phyloP scores from a whole-genome alignment of 2,797 vertebrate species.

The Pangasius krempfi region DNA sequence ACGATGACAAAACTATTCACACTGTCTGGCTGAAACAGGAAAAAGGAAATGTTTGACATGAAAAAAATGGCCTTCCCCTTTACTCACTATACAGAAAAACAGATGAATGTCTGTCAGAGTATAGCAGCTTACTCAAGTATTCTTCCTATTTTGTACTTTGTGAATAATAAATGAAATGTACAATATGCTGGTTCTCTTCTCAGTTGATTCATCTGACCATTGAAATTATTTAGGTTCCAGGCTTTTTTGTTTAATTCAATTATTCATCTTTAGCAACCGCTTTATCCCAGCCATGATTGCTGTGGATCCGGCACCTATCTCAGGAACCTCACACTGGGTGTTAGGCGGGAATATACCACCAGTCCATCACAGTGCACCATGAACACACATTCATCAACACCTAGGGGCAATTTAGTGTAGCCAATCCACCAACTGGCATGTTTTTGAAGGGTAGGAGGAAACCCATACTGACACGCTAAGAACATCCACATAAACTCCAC shows the following conservation, averaged over 20 bases:
- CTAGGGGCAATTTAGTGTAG: slow-evolving; percentile 17
- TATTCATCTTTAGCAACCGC: neutral
- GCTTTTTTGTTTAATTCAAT: neutral
- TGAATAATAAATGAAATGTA: slow-evolving; percentile 31
- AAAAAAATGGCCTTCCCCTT: slow-evolving; percentile 15
- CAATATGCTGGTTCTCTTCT: slow-evolving; percentile 26
- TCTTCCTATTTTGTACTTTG: neutral
- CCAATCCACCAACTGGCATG: neutral
- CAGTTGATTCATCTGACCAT: slow-evolving; percentile 23
- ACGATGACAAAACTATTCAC: slow-evolving; percentile 48
- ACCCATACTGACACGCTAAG: neutral
- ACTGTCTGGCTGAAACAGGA: slow-evolving; percentile 28
- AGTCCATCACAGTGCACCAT: neutral
- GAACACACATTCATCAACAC: neutral
- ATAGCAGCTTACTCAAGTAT: neutral
- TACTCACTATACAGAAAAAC: slow-evolving; percentile 22
- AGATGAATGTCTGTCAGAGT: slow-evolving; percentile 2
- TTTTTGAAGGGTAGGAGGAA: neutral
- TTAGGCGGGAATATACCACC: neutral
- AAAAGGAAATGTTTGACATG: slow-evolving; percentile 10
- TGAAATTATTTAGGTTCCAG: slow-evolving; percentile 20
- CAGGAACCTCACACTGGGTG: neutral
- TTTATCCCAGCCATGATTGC: neutral
- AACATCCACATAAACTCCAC: neutral
- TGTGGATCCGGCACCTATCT: neutral